phyloP scores from a whole-genome alignment of 2,113 vertebrate genomes.

The Cyanistes caeruleus region DNA sequence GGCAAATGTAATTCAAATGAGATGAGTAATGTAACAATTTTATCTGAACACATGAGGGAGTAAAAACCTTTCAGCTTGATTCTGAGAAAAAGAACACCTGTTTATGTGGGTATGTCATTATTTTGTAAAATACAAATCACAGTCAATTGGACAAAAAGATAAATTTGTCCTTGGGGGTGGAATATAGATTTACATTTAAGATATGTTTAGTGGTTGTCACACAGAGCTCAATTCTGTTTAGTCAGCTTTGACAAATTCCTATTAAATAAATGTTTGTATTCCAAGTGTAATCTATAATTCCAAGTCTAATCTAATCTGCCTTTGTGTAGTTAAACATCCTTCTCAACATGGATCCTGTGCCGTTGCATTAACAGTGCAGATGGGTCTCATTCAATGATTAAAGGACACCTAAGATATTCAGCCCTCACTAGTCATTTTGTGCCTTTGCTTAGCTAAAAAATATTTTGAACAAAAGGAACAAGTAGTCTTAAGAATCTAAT shows the following conservation, averaged over 20 bases:
- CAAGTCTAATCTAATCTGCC: background rate
- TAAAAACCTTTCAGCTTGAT: background rate
- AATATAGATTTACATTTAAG: background rate
- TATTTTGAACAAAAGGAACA: background rate
- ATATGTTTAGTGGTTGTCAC: background rate
- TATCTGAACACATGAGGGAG: background rate
- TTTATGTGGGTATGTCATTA: background rate
- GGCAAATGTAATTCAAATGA: constrained; percentile 61
- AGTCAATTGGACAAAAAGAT: background rate
- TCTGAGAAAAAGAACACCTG: background rate
- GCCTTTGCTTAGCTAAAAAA: background rate
- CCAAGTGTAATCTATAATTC: background rate
- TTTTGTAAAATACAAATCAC: background rate
- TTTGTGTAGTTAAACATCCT: background rate
- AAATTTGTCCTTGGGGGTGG: background rate
- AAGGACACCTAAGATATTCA: background rate
- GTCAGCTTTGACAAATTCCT: background rate
- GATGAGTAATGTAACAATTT: constrained; percentile 29
- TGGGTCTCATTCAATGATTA: background rate
- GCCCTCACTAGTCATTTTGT: background rate
- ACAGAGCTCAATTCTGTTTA: background rate
- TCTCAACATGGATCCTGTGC: background rate
- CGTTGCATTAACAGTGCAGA: background rate
- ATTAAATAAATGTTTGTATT: background rate
- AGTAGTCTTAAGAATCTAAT: background rate